These are phyloP conservation scores for Leptarthrus brevirostris DNA, from an alignment of 2,888 invertebrate genomes.

Conservation along the genomic window DNA sequence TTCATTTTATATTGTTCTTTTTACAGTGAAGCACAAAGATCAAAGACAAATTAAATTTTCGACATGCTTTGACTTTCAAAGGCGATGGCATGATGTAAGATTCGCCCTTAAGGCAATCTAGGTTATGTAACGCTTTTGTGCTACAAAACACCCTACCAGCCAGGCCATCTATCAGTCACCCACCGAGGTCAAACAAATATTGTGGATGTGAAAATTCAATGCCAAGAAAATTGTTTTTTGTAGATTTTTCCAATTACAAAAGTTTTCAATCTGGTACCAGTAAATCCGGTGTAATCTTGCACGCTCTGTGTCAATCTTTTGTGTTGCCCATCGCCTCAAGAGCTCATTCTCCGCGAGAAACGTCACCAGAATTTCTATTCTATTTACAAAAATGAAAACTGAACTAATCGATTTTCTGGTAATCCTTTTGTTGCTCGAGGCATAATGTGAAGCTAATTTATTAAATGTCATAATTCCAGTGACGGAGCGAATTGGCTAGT, in stretches of 20 bases:
- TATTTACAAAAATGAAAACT: background rate
- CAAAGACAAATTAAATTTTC: background rate
- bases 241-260: background rate
- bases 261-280: background rate
- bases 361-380: background rate
- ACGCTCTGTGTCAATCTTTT: background rate
- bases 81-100: background rate
- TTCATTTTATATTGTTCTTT: too few relatives aligned
- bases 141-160: too few relatives aligned
- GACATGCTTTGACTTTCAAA: background rate
- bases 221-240: background rate
- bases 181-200: background rate
- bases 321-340: background rate
- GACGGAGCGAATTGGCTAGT: slow-evolving; percentile 26
- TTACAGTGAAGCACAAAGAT: too few relatives aligned
- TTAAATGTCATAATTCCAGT: slow-evolving; percentile 38
- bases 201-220: background rate
- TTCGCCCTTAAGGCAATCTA: background rate
- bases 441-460: slow-evolving; percentile 39
- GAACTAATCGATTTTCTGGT: slow-evolving; percentile 14
- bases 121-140: background rate
- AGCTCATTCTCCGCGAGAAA: background rate
- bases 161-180: background rate
- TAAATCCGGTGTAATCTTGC: background rate
- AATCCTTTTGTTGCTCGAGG: slow-evolving; percentile 27